Conservation (phyloP, 2,888 invertebrate genomes). For the Zelleria hepariella region DNA sequence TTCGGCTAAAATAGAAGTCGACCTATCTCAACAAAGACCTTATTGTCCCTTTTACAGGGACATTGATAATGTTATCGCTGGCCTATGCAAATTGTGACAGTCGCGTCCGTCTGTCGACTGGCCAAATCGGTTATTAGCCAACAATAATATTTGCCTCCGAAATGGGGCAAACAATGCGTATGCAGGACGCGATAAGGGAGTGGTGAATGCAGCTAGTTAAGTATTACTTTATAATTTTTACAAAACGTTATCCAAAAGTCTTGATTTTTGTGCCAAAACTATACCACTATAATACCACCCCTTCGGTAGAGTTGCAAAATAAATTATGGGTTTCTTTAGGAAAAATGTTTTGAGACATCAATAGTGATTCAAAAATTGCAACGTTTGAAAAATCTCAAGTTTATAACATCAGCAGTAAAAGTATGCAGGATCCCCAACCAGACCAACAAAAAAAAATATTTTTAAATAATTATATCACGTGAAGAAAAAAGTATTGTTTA, state of each 20-base stretch:
- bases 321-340: too few relatives aligned
- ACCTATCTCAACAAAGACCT: constrained; percentile 45
- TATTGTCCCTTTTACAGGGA: constrained; percentile 33
- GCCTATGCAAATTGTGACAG: constrained; percentile 49
- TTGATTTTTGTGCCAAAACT: background rate
- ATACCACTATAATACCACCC: background rate
- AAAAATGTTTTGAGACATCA: too few relatives aligned
- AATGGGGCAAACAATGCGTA: constrained; percentile 10
- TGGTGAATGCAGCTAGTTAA: background rate
- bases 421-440: too few relatives aligned
- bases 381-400: too few relatives aligned
- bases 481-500: too few relatives aligned
- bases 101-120: constrained; percentile 28
- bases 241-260: background rate
- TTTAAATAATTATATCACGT: too few relatives aligned
- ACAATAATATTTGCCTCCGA: constrained; percentile 18
- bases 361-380: too few relatives aligned
- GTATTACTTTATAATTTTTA: background rate
- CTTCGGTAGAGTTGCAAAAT: background rate
- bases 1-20: constrained; percentile 9
- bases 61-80: constrained; percentile 44
- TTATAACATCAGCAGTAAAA: too few relatives aligned
- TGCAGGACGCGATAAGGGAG: background rate
- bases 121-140: constrained; percentile 53
- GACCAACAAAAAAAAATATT: too few relatives aligned